These are phyloP conservation scores for Varroa destructor DNA, from an alignment of 1,140 invertebrate species.

Conservation along the genomic window DNA sequence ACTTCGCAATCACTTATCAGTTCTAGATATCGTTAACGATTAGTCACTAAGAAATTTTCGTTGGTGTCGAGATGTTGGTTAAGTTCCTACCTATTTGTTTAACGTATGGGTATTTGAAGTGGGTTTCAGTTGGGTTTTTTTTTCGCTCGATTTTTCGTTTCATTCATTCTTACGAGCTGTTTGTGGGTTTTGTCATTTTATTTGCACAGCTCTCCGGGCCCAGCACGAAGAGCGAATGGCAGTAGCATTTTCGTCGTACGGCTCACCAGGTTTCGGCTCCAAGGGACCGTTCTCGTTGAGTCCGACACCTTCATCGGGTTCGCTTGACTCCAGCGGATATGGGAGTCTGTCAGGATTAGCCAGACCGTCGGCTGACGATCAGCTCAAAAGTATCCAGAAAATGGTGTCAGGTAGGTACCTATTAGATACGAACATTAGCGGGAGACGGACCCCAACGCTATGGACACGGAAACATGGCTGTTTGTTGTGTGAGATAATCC, in stretches of 20 bases:
- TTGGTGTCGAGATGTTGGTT: too few relatives aligned
- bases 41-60: too few relatives aligned
- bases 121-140: too few relatives aligned
- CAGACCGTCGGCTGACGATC: slow-evolving; percentile 10
- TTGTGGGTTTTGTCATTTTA: too few relatives aligned
- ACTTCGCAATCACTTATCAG: too few relatives aligned
- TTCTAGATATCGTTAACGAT: too few relatives aligned
- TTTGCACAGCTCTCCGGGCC: neutral
- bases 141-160: too few relatives aligned
- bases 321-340: neutral
- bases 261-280: neutral
- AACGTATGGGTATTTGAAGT: too few relatives aligned
- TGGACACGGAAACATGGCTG: neutral
- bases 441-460: neutral
- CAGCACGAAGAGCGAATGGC: slow-evolving; percentile 25
- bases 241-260: slow-evolving; percentile 7
- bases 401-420: slow-evolving; percentile 25
- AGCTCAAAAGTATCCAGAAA: slow-evolving; percentile 27
- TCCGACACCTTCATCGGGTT: neutral
- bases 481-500: neutral
- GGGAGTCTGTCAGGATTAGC: neutral
- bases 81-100: too few relatives aligned
- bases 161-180: neutral
- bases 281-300: slow-evolving; percentile 4
- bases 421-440: slow-evolving; percentile 22